Evolutionary conservation across 2,113 vertebrate genomes (phyloP).

Genomic region (Pterocles orientalis): DNA sequence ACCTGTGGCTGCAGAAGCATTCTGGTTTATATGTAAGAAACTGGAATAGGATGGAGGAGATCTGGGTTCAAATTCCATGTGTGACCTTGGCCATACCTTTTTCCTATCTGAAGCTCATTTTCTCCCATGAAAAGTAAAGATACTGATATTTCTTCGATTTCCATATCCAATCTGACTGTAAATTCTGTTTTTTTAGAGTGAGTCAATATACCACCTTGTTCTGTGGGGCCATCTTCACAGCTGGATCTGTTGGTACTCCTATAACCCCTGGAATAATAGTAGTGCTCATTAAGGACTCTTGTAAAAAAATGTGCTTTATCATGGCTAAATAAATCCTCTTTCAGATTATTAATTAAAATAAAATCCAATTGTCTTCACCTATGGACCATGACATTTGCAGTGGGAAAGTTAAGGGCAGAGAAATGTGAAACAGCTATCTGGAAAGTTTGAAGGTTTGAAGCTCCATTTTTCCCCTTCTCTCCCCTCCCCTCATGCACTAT

Average conservation of each 20-base stretch:
- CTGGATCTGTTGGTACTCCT: not conserved
- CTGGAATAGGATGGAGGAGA: not conserved
- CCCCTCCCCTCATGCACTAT: not conserved
- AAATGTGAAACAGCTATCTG: not conserved
- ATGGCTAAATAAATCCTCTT: not conserved
- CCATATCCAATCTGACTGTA: not conserved
- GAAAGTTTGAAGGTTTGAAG: slow-evolving; percentile 33
- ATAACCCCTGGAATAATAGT: not conserved
- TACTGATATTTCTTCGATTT: not conserved
- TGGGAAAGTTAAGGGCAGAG: not conserved
- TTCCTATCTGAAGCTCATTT: not conserved
- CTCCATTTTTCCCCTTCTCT: not conserved
- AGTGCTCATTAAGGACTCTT: not conserved
- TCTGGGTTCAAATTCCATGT: not conserved
- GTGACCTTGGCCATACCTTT: not conserved
- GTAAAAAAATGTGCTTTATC: slow-evolving; percentile 34
- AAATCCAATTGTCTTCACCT: not conserved
- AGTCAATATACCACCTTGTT: not conserved
- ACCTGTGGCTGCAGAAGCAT: not conserved
- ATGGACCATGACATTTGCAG: slow-evolving; percentile 12
- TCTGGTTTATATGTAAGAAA: not conserved
- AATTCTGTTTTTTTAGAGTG: not conserved
- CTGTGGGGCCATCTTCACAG: not conserved
- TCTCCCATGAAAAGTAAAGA: not conserved
- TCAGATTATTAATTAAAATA: slow-evolving; percentile 26